Percentiles rank a stretch among this genome's conserved stretches.
Conservation (phyloP, 2,797 vertebrate genomes). For the Sebastes dallii region DNA sequence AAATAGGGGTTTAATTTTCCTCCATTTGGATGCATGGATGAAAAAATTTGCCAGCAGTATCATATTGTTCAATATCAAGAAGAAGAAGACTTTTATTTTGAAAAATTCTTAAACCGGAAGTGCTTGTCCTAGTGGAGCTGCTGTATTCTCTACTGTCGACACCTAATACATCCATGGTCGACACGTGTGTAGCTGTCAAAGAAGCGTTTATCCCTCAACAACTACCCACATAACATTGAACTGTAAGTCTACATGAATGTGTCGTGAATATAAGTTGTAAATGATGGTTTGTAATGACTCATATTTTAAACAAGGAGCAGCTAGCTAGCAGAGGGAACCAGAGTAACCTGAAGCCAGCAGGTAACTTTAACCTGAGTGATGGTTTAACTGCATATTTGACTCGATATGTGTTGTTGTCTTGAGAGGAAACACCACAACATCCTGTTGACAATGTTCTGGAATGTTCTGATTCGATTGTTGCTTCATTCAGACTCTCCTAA, state of each 20-base stretch:
- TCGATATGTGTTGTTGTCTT: neutral
- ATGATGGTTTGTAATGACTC: neutral
- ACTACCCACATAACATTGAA: neutral
- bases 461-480: neutral
- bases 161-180: no score
- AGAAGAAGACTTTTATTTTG: conserved; percentile 52
- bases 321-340: neutral
- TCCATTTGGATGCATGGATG: no score
- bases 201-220: neutral
- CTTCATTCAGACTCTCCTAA: neutral
- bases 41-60: no score
- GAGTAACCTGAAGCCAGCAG: neutral
- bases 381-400: neutral
- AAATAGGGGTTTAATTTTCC: no score
- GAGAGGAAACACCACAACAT: neutral
- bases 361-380: no score
- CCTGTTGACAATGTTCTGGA: rapidly evolving
- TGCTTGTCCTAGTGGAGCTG: rapidly evolving
- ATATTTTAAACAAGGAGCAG: neutral
- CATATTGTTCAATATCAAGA: no score
- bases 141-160: rapidly evolving
- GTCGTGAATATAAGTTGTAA: neutral
- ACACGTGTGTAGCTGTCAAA: conserved; percentile 44
- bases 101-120: conserved; percentile 52
- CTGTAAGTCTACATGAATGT: neutral